A percentile compares a stretch with the other conserved stretches of the same genome.
phyloP scores from a whole-genome alignment of 2,888 invertebrate genomes.

The Oligia fasciuncula region DNA sequence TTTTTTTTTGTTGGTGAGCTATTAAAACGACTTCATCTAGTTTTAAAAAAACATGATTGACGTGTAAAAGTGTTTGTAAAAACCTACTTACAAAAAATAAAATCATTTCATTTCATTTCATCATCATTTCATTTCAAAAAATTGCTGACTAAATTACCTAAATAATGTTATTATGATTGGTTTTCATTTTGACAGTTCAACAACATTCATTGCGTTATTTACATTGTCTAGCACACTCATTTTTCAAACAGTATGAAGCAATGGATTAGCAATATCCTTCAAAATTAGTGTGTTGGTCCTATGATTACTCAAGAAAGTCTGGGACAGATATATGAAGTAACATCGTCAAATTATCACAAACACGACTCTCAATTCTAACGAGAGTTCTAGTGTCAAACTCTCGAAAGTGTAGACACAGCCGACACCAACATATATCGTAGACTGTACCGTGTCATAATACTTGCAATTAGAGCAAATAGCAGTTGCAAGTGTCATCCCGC shows the following conservation, averaged over 20 bases:
- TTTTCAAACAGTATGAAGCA: not conserved
- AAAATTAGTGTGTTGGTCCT: not conserved
- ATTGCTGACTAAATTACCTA: not conserved
- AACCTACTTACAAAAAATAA: no score
- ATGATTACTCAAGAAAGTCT: not conserved
- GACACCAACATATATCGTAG: conserved; percentile 49
- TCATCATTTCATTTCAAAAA: no score
- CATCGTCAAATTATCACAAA: conserved; percentile 17
- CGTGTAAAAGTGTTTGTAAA: no score
- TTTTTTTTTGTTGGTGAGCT: not conserved
- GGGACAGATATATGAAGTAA: not conserved
- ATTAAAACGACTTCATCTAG: no score
- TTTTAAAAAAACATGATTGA: no score
- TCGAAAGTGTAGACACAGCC: conserved; percentile 48
- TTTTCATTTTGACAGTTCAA: not conserved
- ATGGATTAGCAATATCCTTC: not conserved
- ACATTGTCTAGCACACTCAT: not conserved
- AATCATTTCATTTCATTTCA: no score
- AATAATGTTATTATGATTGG: not conserved
- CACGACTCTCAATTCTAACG: conserved; percentile 35
- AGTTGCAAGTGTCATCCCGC: conserved; percentile 74
- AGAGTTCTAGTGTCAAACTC: conserved; percentile 39
- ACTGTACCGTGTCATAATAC: conserved; percentile 71
- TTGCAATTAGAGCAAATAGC: conserved; percentile 78
- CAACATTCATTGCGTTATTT: not conserved